Percentiles rank a stretch among this genome's conserved stretches.
These are phyloP conservation scores for Nyctalus aviator DNA, from an alignment of 2,797 vertebrate species.

Conservation along the genomic window DNA sequence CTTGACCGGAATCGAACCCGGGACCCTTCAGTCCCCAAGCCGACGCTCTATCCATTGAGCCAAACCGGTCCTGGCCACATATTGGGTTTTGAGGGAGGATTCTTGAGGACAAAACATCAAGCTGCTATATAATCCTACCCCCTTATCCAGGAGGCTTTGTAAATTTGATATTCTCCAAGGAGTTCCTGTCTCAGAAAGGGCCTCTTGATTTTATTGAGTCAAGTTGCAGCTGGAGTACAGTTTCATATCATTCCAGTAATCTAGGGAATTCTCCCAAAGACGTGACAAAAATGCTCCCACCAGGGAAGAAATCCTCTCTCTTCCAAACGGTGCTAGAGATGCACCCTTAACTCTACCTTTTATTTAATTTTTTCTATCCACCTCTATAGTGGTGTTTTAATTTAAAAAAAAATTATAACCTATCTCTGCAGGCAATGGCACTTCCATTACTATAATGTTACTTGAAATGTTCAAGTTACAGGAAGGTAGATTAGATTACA, in stretches of 20 bases:
- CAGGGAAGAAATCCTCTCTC: neutral
- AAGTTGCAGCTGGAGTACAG: neutral
- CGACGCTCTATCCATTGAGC: no score
- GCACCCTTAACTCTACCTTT: neutral
- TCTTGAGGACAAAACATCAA: slow-evolving; percentile 45
- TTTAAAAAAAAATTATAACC: neutral
- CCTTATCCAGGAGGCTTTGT: neutral
- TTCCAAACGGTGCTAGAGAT: neutral
- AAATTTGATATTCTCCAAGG: neutral
- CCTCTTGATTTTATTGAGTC: neutral
- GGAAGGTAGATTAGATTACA: neutral
- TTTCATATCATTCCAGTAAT: neutral
- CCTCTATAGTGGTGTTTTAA: neutral
- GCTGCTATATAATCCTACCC: neutral
- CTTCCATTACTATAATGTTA: neutral
- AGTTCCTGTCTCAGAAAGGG: neutral
- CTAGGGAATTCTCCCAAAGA: neutral
- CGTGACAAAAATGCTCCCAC: neutral
- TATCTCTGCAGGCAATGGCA: neutral
- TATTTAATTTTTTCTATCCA: neutral
- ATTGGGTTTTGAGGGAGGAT: neutral
- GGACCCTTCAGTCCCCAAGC: no score
- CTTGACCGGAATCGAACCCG: no score
- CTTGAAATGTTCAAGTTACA: slow-evolving; percentile 57
- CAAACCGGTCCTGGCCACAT: no score